Percentiles rank a stretch among this genome's conserved stretches.
phyloP scores from a whole-genome alignment of 2,113 vertebrate species.

The Eclectus roratus region DNA sequence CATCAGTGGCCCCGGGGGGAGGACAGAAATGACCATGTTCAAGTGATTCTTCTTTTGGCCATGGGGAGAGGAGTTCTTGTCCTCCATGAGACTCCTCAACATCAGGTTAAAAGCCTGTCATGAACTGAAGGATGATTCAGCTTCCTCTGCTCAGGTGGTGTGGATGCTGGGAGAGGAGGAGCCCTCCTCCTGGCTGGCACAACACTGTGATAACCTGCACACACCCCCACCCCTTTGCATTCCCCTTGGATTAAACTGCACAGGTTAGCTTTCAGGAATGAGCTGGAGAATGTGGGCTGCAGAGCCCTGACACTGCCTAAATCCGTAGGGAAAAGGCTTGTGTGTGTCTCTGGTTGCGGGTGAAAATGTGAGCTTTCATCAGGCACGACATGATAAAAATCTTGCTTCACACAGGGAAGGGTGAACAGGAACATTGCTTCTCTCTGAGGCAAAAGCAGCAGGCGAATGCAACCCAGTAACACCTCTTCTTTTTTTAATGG shows the following conservation, averaged over 20 bases:
- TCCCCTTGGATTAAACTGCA: accelerated
- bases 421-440: background rate
- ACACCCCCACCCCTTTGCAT: background rate
- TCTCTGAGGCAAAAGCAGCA: background rate
- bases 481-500: background rate
- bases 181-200: background rate
- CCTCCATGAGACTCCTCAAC: background rate
- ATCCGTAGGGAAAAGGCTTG: accelerated
- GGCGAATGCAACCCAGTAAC: background rate
- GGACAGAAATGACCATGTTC: accelerated
- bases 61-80: accelerated
- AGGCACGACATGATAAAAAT: accelerated
- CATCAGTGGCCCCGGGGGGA: accelerated
- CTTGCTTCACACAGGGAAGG: background rate
- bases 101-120: background rate
- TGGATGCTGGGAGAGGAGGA: background rate
- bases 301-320: accelerated
- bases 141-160: background rate
- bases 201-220: background rate
- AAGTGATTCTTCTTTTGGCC: background rate
- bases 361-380: background rate
- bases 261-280: accelerated
- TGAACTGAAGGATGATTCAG: slow-evolving; percentile 8
- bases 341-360: accelerated
- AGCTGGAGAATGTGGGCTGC: background rate